These are phyloP conservation scores for Lutjanus campechanus DNA, from an alignment of 2,797 vertebrate species.

Conservation along the genomic window DNA sequence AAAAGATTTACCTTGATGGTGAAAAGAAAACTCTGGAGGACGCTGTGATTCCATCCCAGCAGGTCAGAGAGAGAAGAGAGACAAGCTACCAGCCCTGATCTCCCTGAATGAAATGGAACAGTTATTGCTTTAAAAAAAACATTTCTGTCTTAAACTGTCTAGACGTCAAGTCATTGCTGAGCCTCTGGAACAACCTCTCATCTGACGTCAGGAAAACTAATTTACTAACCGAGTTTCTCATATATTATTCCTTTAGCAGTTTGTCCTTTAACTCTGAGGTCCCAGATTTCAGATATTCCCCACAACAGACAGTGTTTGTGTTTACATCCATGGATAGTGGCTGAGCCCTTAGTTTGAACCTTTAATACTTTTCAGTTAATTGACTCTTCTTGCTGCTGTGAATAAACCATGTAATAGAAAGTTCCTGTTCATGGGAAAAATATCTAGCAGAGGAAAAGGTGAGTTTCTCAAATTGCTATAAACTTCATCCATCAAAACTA, in stretches of 20 bases:
- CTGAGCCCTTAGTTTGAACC: conserved; percentile 1
- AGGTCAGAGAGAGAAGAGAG: not conserved
- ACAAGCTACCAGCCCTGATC: no score
- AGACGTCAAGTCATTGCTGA: not conserved
- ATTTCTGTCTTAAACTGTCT: not conserved
- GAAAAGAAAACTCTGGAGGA: not conserved
- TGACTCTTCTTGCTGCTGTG: not conserved
- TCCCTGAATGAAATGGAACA: not conserved
- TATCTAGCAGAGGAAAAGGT: no score
- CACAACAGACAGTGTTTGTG: not conserved
- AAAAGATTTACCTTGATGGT: no score
- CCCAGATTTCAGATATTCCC: not conserved
- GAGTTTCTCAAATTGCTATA: not conserved
- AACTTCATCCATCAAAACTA: not conserved
- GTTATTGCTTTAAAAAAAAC: not conserved
- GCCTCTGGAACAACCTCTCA: not conserved
- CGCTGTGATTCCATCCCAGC: not conserved
- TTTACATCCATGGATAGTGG: not conserved
- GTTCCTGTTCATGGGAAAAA: not conserved
- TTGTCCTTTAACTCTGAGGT: not conserved
- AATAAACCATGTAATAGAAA: conserved; percentile 15
- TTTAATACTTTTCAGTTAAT: not conserved
- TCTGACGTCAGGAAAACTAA: not conserved
- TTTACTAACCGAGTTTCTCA: not conserved
- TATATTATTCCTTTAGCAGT: not conserved